A percentile compares a stretch with the other conserved stretches of the same genome.
Evolutionary conservation across 2,113 vertebrate genomes (phyloP).

Genomic region (Pongo pygmaeus): DNA sequence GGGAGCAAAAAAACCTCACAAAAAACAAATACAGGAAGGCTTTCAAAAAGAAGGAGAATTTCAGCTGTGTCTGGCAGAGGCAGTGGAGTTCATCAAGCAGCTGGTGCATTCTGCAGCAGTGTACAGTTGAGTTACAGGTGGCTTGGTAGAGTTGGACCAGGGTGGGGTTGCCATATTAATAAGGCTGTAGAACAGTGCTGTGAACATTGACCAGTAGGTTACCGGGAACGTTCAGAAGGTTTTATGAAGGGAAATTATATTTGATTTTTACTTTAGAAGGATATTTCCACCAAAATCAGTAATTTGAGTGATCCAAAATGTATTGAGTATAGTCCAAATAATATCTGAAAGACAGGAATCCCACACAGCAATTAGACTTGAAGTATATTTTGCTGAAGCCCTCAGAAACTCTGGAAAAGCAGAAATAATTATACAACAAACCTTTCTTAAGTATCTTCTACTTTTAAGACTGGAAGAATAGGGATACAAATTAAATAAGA

Average conservation of each 20-base stretch:
- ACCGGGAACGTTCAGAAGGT: background rate
- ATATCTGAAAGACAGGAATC: background rate
- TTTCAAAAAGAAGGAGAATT: background rate
- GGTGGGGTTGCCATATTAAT: background rate
- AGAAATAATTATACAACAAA: background rate
- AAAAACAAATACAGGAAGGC: background rate
- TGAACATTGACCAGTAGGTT: constrained; percentile 6
- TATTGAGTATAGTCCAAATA: background rate
- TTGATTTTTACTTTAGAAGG: constrained; percentile 27
- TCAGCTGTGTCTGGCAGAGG: background rate
- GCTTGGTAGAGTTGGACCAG: background rate
- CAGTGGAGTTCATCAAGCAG: background rate
- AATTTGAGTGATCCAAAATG: background rate
- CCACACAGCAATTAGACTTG: background rate
- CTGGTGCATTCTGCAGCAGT: background rate
- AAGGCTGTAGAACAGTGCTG: background rate
- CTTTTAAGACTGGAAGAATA: background rate
- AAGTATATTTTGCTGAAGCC: background rate
- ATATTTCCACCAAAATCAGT: background rate
- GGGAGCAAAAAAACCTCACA: background rate
- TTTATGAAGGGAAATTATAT: constrained; percentile 15
- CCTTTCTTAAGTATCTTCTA: background rate
- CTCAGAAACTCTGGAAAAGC: background rate
- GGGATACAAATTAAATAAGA: background rate
- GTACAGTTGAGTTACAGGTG: background rate